phyloP scores from a whole-genome alignment of 2,888 invertebrate genomes.

The Ceramica pisi region DNA sequence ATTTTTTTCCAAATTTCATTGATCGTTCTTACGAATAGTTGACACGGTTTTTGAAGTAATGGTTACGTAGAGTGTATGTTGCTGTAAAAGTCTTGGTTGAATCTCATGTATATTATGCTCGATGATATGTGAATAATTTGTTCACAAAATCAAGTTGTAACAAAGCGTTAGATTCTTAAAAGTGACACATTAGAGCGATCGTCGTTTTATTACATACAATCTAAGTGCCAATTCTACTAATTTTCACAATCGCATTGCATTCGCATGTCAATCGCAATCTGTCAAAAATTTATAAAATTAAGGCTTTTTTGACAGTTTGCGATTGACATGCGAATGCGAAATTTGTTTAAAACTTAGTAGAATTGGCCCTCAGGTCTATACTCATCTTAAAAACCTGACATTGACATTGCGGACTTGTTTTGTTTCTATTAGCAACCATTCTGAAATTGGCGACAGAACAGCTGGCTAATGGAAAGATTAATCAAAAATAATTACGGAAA shows the following conservation, averaged over 20 bases:
- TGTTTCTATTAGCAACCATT: constrained; percentile 42
- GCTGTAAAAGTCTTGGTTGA: not conserved
- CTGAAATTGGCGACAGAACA: constrained; percentile 48
- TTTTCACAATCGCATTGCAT: too few species aligned
- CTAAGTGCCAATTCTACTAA: too few species aligned
- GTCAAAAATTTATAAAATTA: too few species aligned
- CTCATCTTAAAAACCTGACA: constrained; percentile 16
- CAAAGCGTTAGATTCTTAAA: not conserved
- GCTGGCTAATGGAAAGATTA: constrained; percentile 28
- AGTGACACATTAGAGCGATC: too few species aligned
- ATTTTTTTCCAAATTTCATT: not conserved
- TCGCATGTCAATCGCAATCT: too few species aligned
- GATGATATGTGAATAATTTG: not conserved
- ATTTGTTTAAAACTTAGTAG: too few species aligned
- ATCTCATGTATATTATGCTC: not conserved
- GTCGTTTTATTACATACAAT: too few species aligned
- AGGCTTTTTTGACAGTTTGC: too few species aligned
- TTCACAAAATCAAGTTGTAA: not conserved
- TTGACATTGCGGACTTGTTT: constrained; percentile 45
- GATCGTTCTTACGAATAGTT: not conserved
- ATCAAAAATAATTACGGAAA: constrained; percentile 51
- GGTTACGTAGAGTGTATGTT: not conserved
- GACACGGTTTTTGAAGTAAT: not conserved
- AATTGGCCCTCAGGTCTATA: too few species aligned
- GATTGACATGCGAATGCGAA: too few species aligned